Evolutionary conservation across 2,797 vertebrate species (phyloP).

Genomic region (Fratercula arctica): DNA sequence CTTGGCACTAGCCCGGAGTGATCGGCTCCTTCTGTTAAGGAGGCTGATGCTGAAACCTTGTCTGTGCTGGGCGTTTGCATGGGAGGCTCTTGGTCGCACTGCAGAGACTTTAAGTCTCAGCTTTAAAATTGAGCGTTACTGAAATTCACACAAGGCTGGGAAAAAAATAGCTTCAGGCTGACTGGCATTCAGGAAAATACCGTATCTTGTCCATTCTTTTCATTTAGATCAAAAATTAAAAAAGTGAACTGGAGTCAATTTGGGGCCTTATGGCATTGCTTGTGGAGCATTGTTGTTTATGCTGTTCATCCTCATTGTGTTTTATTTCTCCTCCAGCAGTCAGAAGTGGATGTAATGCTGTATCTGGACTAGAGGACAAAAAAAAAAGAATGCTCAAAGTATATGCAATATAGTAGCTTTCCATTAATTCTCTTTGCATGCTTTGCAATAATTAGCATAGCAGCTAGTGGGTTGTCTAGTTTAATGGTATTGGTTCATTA

Average conservation of each 20-base stretch:
- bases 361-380: background rate
- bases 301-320: background rate
- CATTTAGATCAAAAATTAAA: rapidly evolving
- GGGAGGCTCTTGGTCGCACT: constrained; percentile 5
- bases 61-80: background rate
- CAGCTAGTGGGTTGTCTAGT: background rate
- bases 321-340: background rate
- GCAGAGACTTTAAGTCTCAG: background rate
- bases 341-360: background rate
- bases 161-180: background rate
- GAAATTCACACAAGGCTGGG: background rate
- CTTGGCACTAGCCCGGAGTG: background rate
- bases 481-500: background rate
- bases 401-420: background rate
- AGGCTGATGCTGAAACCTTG: background rate
- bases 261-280: background rate
- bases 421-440: background rate
- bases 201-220: rapidly evolving
- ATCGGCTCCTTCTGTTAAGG: background rate
- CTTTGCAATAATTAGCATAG: background rate
- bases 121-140: background rate
- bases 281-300: background rate
- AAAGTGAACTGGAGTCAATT: background rate
- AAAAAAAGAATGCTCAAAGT: background rate
- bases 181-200: rapidly evolving